Evolutionary conservation across 2,888 invertebrate species (phyloP), one percentile per base, ranked within the genome.

Genomic region (Leptothorax acervorum): DNA sequence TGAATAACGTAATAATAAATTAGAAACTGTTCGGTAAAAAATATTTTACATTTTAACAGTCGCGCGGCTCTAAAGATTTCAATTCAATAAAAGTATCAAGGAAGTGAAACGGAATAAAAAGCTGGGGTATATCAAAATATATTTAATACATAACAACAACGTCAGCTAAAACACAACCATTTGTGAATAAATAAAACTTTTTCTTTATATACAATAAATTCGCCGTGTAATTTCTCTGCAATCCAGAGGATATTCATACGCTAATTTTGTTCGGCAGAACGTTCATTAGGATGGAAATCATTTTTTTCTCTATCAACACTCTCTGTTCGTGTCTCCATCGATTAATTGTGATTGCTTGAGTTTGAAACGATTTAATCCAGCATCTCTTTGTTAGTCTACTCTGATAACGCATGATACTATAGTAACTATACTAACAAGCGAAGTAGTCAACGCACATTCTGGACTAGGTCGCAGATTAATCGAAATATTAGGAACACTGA

Each of bases 151-250:
- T 78, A 83, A 83, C 78, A 86, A 90, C 85, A 85, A 85, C 79
- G 53, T 87, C 76, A 83, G 73, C 85, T 28, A 55, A 73, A 83
- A 87, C 87, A 86, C 62, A 87, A 84, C 74, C 39, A 82, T 66
- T 76, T 85, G 76, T 75, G 86, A 86, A 90, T 90, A 89, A 90
- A 90, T 89, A 90, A 89, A 85, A 85, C 85, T 90, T 88, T 82
- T 79, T 74, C 31, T 74, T 35, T 62, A 74, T 62, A n/a, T 74
- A 74, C 60, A 74, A n/a, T n/a, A 35, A n/a, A 45, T 60, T 74
- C 60, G 60, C n/a, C 55, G 42, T n/a, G 8, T 60, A n/a, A 74
- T n/a, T 60, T 60, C 60, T 74, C 42, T 74, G 60, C 45, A 45
- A 45, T 60, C 18, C 15, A 35, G n/a, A 35, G n/a, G 31, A 28